Evolutionary conservation across 2,113 vertebrate species (phyloP), one percentile per base, ranked within the genome.

Genomic region (Macquaria australasica): DNA sequence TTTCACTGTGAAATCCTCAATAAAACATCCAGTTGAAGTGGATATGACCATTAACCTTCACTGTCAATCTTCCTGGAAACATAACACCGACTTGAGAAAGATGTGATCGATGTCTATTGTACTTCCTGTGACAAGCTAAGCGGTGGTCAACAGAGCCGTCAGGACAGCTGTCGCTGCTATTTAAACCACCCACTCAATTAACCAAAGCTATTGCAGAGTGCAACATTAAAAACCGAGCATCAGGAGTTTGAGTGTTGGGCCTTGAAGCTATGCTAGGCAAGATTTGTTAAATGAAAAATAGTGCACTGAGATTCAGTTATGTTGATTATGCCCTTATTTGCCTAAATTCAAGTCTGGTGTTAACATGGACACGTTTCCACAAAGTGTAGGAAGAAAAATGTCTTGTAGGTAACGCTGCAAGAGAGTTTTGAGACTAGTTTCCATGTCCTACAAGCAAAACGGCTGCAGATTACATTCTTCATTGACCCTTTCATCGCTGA

Each of bases 11-110:
- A 82, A 78, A 68, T 56, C 39, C 28, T 60, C 25, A 58, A 34
- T 56, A 64, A 53, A 72, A 55, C 18, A 34, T 63, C 10, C 31
- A 23, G 48, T 28, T 72, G 75, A 83, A 87, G 73, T 6, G 5
- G 67, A 64, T 63, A 66, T 0, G 0, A 73, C 62, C 21, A 25
- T 79, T 53, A 82, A 84, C 25, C 55, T 79, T 48, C 58, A 37
- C 51, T 15, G 67, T 63, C 85, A 81, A 62, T 72, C 76, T 37
- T 53, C 59, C n/a, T 34, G 21, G 21, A 74, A 39, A 73, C n/a
- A 51, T 34, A 55, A 73, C 59, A 70, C 20, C 7, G 0, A 56
- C 50, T 37, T 73, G 31, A 77, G 56, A 73, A 28, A 28, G 63
- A 60, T 43, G 45, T 37, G 63, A 71, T 87, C 28, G 0, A 58